Evolutionary conservation across 2,113 vertebrate genomes (phyloP), one percentile per base, ranked within the genome.

Genomic region (Platanista minor): DNA sequence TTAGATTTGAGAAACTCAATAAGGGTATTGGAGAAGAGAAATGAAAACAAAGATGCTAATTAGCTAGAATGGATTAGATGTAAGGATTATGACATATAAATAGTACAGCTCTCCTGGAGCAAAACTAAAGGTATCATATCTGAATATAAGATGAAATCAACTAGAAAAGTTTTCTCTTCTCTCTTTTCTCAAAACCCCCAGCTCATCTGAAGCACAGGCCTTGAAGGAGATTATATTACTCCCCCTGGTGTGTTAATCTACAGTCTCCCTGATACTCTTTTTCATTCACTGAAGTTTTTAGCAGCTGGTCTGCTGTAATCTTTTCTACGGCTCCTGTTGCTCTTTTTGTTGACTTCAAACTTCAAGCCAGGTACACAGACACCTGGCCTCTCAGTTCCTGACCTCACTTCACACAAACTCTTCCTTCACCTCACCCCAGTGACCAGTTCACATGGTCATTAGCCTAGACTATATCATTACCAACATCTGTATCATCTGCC

Each of bases 1-100:
- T 23, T 39, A 57, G 43, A 80, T 91, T 77, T 61, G 62, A 94
- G 84, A 92, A 96, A 71, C 77, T 78, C 84, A 90, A 17, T 15
- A 77, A 61, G 61, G 25, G 61, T 95, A 74, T 0, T 84, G 62
- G 85, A 89, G 62, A 93, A 87, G 52, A 82, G 84, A 96, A 96
- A 71, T 81, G 69, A 94, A 83, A 92, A 93, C 74, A 80, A 87
- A 80, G 84, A 90, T 80, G 69, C 62, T 94, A 90, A 80, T 91
- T 57, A 90, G 43, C n/a, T 61, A 52, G 54, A 75, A 72, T 43
- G 31, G 14, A 77, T 13, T 64, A 36, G 41, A 27, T 14, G 33
- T 23, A 71, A 81, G 43, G 67, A 89, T 8, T 64, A 17, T n/a
- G 87, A 91, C 74, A 89, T 72, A 46, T 12, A 66, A 59, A 78